Evolutionary conservation across 2,888 invertebrate genomes (phyloP), one percentile per base, ranked within the genome.

Genomic region (Mimas tiliae): DNA sequence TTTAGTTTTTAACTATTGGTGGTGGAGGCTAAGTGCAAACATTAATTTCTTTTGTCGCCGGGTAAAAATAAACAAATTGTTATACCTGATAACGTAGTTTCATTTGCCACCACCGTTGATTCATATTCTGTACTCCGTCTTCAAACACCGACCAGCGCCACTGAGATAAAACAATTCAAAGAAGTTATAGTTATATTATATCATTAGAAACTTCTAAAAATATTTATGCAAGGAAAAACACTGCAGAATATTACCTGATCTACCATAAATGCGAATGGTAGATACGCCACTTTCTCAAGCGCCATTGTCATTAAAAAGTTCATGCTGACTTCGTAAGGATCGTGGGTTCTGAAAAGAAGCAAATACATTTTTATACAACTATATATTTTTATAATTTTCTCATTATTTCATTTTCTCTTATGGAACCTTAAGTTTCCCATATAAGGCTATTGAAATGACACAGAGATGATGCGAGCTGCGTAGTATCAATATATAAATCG

Each of bases 111-210:
- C 97, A 97, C 70, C 94, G 91, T 1, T 95, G 91, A 71, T 96
- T 97, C 96, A 96, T 96, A 62, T 95, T 94, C 48, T 94, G 90
- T 0, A 96, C 95, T 0, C 96, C 96, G 66, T 96, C 96, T 78
- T 96, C 95, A 78, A 97, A 97, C 0, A 97, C 94, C 58, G 96
- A 94, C 96, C 97, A 97, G 7, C 97, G 94, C 97, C 97, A 98
- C 96, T 96, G 83, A 12, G 82, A 83, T n/a, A 14, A 50, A 14
- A 58, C 62, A 62, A 53, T 1, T 52, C n/a, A 33, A n/a, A 16
- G 27, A 4, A 27, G 27, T 27, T n/a, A n/a, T n/a, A n/a, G n/a
- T n/a, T n/a, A 27, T 27, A 52, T 38, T 38, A 64, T 21, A 45
- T 19, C 8, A 33, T 19, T 14, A 62, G 51, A 0, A 34, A 38